phyloP scores from a whole-genome alignment of 2,113 vertebrate species.

The Poeciliopsis turrubarensis region DNA sequence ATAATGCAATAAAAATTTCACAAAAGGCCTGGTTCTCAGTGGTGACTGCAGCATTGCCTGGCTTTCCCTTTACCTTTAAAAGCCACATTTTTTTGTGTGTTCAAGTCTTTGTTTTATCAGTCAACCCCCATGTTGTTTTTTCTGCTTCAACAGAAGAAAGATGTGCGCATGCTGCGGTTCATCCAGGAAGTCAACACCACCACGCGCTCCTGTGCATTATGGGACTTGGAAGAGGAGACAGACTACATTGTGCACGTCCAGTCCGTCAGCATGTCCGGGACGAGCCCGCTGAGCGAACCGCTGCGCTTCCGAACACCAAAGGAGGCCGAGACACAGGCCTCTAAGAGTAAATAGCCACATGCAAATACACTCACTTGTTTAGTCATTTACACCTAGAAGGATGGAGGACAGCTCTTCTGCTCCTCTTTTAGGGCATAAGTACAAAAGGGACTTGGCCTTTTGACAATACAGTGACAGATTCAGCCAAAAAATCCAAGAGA shows the following conservation, averaged over 20 bases:
- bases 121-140: not conserved
- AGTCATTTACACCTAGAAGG: not conserved
- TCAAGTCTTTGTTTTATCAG: not conserved
- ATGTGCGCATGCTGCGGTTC: constrained; percentile 95
- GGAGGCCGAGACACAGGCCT: constrained; percentile 90
- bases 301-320: constrained; percentile 92
- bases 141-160: constrained; percentile 86
- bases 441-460: constrained; percentile 43
- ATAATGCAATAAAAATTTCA: not conserved
- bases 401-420: constrained; percentile 10
- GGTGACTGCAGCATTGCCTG: not conserved
- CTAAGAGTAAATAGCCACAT: constrained; percentile 86
- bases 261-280: constrained; percentile 90
- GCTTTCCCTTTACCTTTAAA: not conserved
- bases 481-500: constrained; percentile 57
- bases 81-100: not conserved
- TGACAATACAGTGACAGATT: constrained; percentile 60
- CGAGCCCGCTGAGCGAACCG: constrained; percentile 90
- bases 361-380: not conserved
- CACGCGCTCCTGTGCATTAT: constrained; percentile 93
- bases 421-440: constrained; percentile 14
- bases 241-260: constrained; percentile 98
- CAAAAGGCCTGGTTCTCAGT: not conserved
- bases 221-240: constrained; percentile 96
- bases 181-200: constrained; percentile 99